phyloP scores from a whole-genome alignment of 2,113 vertebrate genomes.

The Solenodon paradoxus region DNA sequence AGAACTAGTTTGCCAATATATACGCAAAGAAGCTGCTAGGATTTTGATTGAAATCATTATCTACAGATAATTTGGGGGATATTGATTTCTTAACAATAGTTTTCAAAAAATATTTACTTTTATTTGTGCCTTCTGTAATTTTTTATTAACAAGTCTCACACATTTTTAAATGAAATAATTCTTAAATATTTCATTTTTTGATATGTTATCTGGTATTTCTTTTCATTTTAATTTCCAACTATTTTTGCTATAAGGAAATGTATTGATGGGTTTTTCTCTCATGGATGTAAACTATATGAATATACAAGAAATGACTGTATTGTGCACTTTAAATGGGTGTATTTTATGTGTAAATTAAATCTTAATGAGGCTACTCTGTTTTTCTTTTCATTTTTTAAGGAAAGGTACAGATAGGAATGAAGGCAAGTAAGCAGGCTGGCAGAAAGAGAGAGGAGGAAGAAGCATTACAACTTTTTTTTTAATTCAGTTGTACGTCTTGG shows the following conservation, averaged over 20 bases:
- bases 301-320: background rate
- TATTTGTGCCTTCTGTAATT: background rate
- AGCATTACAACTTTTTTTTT: too few species aligned
- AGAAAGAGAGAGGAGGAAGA: too few species aligned
- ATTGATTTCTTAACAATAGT: background rate
- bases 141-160: background rate
- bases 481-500: too few species aligned
- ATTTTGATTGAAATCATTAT: background rate
- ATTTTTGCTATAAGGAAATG: background rate
- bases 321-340: background rate
- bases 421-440: too few species aligned
- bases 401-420: too few species aligned
- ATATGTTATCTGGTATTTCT: background rate
- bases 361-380: background rate
- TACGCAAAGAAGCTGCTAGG: too few species aligned
- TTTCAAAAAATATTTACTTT: background rate
- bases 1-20: background rate
- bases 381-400: too few species aligned
- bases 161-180: background rate
- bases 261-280: background rate
- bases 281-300: background rate
- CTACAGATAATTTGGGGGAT: background rate
- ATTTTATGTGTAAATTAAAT: background rate
- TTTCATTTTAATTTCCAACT: too few species aligned
- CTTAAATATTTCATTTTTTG: background rate